phyloP scores from a whole-genome alignment of 2,888 invertebrate species.

The Leptinotarsa rubiginosa region DNA sequence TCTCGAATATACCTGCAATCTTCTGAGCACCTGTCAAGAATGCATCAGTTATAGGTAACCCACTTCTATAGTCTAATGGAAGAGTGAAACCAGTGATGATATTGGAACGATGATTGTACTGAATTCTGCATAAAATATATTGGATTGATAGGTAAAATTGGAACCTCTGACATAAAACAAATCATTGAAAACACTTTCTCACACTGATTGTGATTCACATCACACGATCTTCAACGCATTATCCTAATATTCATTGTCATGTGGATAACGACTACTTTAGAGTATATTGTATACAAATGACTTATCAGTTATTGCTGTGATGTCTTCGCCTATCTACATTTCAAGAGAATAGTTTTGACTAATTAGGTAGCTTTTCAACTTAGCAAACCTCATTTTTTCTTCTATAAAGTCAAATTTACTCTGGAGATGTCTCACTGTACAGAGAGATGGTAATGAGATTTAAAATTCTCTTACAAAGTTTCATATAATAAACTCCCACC shows the following conservation, averaged over 20 bases:
- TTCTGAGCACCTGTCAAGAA: neutral
- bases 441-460: slow-evolving; percentile 1
- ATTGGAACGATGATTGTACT: neutral
- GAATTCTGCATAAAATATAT: neutral
- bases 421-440: neutral
- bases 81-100: neutral
- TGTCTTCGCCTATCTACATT: neutral
- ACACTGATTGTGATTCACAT: no score
- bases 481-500: neutral
- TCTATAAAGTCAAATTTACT: neutral
- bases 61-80: neutral
- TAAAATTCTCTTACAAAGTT: neutral
- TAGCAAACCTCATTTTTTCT: neutral
- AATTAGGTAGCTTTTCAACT: neutral
- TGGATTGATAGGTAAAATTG: neutral
- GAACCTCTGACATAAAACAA: neutral
- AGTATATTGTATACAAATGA: neutral
- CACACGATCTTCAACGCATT: no score
- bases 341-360: neutral
- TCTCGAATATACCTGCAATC: neutral
- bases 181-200: no score
- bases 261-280: neutral
- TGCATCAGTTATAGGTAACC: neutral
- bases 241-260: neutral
- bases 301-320: slow-evolving; percentile 1